phyloP scores from a whole-genome alignment of 1,140 invertebrate genomes.

The Calephelis nemesis region DNA sequence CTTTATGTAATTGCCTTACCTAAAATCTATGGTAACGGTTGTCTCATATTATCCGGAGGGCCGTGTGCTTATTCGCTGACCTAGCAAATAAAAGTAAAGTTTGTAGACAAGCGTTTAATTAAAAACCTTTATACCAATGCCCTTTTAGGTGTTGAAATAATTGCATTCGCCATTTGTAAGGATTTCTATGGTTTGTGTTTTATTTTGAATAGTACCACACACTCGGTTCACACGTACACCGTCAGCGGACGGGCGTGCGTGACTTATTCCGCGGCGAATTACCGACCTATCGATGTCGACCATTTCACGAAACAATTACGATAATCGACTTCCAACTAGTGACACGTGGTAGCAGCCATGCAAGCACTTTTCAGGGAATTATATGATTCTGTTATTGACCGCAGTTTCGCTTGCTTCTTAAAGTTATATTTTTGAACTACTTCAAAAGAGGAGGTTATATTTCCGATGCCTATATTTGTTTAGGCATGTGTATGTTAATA shows the following conservation, averaged over 20 bases:
- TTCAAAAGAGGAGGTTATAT: no score
- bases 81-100: no score
- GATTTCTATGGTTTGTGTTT: background rate
- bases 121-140: no score
- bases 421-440: background rate
- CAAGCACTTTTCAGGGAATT: background rate
- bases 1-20: no score
- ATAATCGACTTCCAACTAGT: constrained; percentile 12
- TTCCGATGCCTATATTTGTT: no score
- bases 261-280: constrained; percentile 7
- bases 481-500: no score
- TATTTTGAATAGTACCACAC: background rate
- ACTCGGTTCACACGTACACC: background rate
- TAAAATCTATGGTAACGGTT: no score
- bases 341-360: constrained; percentile 1
- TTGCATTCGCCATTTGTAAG: constrained; percentile 4
- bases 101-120: no score
- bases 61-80: no score
- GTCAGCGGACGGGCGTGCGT: constrained; percentile 5
- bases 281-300: background rate
- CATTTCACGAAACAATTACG: constrained; percentile 13
- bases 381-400: background rate
- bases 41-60: no score
- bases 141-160: background rate
- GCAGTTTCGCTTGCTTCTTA: background rate